Evolutionary conservation across 2,113 vertebrate genomes (phyloP).

Genomic region (Petromus typicus): DNA sequence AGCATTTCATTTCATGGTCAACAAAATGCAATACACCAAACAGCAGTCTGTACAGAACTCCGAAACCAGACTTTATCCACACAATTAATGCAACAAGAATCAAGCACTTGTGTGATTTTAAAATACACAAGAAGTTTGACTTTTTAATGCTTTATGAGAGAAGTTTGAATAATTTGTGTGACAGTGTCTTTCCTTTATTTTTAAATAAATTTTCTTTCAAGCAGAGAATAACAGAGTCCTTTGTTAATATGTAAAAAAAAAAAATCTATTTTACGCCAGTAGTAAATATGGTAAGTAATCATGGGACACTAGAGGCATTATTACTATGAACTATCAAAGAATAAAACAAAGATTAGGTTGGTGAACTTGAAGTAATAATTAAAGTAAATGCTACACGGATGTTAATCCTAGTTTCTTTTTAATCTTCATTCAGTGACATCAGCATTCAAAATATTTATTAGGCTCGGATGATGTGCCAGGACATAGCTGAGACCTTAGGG

Average conservation of each 20-base stretch:
- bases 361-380: neutral
- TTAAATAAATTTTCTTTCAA: neutral
- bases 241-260: constrained; percentile 59
- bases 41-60: neutral
- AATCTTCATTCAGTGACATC: neutral
- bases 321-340: constrained; percentile 28
- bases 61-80: neutral
- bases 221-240: neutral
- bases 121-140: neutral
- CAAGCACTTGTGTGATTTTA: neutral
- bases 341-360: constrained; percentile 40
- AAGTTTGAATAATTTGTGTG: neutral
- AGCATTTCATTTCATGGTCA: neutral
- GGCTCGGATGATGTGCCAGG: neutral
- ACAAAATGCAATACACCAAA: neutral
- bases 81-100: neutral
- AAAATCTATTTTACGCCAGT: neutral
- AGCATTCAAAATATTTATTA: constrained; percentile 9
- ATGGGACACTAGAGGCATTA: neutral
- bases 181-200: neutral
- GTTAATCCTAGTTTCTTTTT: constrained; percentile 28
- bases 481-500: neutral
- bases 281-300: constrained; percentile 48
- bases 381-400: neutral
- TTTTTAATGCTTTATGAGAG: neutral